Evolutionary conservation across 2,888 invertebrate genomes (phyloP).

Genomic region (Formica aserva): DNA sequence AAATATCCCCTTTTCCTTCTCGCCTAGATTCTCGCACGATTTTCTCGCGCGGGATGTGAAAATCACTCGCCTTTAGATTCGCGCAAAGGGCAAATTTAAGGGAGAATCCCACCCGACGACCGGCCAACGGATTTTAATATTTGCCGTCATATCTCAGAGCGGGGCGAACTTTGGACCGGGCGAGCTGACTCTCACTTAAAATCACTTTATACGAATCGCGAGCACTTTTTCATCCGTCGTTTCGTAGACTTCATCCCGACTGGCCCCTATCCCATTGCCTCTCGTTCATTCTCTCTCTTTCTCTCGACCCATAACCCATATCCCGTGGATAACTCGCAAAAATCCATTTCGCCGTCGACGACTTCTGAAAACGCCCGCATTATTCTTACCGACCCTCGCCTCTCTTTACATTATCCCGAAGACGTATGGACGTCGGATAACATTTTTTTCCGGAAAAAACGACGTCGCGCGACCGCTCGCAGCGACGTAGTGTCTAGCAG

Average conservation of each 20-base stretch:
- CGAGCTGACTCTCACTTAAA: slow-evolving; percentile 80
- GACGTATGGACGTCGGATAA: slow-evolving; percentile 71
- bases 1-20: neutral
- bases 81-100: slow-evolving; percentile 26
- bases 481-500: slow-evolving; percentile 22
- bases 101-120: slow-evolving; percentile 62
- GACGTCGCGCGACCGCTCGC: slow-evolving; percentile 39
- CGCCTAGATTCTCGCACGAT: neutral
- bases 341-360: slow-evolving; percentile 73
- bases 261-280: slow-evolving; percentile 23
- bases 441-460: slow-evolving; percentile 64
- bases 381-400: slow-evolving; percentile 74
- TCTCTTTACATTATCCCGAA: slow-evolving; percentile 71
- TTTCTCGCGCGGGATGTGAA: slow-evolving; percentile 50
- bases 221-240: slow-evolving; percentile 76
- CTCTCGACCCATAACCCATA: slow-evolving; percentile 69
- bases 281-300: slow-evolving; percentile 13
- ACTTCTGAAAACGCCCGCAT: slow-evolving; percentile 74
- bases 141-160: slow-evolving; percentile 82
- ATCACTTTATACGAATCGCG: slow-evolving; percentile 81
- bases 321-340: slow-evolving; percentile 74
- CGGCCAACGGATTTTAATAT: slow-evolving; percentile 82
- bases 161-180: slow-evolving; percentile 74
- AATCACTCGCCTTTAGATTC: slow-evolving; percentile 56
- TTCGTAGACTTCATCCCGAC: slow-evolving; percentile 52